Conservation (phyloP, 2,888 invertebrate species). For the Leucophenga maculata region DNA sequence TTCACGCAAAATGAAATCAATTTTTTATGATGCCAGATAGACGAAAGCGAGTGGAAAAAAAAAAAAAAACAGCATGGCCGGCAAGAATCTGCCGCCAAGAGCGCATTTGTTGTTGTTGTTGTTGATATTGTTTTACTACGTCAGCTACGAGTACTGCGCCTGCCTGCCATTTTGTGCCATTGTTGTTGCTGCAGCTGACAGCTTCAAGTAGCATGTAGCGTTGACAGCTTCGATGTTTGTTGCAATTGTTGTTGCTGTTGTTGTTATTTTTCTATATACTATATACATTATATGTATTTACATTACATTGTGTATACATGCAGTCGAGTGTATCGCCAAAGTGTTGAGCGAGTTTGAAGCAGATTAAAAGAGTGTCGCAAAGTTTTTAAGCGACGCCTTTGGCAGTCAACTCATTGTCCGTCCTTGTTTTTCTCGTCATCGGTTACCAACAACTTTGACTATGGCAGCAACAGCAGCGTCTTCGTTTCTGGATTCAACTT, state of each 20-base stretch:
- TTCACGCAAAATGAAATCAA: slow-evolving; percentile 38
- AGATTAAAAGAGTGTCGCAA: slow-evolving; percentile 43
- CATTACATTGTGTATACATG: background rate
- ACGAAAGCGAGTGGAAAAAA: slow-evolving; percentile 30
- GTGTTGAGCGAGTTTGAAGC: slow-evolving; percentile 14
- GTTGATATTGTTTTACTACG: background rate
- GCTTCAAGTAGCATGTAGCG: slow-evolving; percentile 27
- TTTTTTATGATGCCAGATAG: slow-evolving; percentile 35
- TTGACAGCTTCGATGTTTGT: slow-evolving; percentile 10
- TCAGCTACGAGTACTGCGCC: background rate
- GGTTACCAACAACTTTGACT: too few species aligned
- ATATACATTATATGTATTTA: slow-evolving; percentile 8
- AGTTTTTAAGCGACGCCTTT: slow-evolving; percentile 37
- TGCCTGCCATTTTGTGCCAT: background rate
- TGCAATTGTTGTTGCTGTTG: slow-evolving; percentile 23
- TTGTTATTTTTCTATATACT: background rate
- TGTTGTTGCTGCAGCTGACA: slow-evolving; percentile 37
- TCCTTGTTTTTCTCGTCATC: slow-evolving; percentile 9
- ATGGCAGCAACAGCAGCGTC: background rate
- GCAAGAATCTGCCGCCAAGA: too few species aligned
- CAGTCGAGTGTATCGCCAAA: slow-evolving; percentile 9
- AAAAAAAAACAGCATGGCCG: too few species aligned
- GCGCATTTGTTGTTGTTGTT: background rate
- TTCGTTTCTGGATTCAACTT: background rate
- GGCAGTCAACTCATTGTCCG: slow-evolving; percentile 34